Conservation (phyloP, 64 coral and sea anemone species). For the Dendrophyllia cribrosa region DNA sequence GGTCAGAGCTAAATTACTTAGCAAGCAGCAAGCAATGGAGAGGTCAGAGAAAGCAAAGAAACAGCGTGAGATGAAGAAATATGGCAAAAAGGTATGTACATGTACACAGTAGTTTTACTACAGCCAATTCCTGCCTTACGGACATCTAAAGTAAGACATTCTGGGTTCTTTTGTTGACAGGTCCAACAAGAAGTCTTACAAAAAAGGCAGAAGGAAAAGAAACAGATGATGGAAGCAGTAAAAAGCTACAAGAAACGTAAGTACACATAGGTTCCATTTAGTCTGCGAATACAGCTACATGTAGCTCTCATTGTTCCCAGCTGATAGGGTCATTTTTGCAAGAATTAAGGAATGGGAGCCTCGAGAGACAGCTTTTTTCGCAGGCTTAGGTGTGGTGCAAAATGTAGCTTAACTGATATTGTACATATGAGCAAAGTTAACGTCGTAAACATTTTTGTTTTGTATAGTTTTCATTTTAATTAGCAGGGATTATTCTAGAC, state of each 20-base stretch:
- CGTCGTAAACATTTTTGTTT: too few species aligned
- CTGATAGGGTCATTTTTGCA: too few species aligned
- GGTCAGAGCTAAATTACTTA: slow-evolving; percentile 94
- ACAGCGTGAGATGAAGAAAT: slow-evolving; percentile 96
- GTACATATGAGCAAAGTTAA: too few species aligned
- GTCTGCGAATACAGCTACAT: too few species aligned
- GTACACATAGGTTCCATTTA: neutral
- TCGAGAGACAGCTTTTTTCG: too few species aligned
- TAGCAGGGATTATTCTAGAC: too few species aligned
- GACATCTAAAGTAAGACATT: neutral
- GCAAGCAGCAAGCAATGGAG: slow-evolving; percentile 85
- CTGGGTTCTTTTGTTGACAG: slow-evolving; percentile 15
- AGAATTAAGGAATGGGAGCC: too few species aligned
- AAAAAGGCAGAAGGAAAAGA: slow-evolving; percentile 98
- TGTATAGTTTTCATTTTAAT: too few species aligned
- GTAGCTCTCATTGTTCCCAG: too few species aligned
- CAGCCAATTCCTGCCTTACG: too few species aligned
- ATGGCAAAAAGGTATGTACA: slow-evolving; percentile 94
- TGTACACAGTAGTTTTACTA: neutral
- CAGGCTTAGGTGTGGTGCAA: too few species aligned
- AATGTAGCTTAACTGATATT: too few species aligned
- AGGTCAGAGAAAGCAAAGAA: slow-evolving; percentile 96
- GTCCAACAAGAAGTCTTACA: slow-evolving; percentile 96
- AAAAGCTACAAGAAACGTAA: slow-evolving; percentile 96
- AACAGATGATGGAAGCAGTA: slow-evolving; percentile 92